Percentiles rank a stretch among this genome's conserved stretches.
These are phyloP conservation scores for Antechinus stuartii DNA, from an alignment of 2,113 vertebrate species.

Conservation along the genomic window DNA sequence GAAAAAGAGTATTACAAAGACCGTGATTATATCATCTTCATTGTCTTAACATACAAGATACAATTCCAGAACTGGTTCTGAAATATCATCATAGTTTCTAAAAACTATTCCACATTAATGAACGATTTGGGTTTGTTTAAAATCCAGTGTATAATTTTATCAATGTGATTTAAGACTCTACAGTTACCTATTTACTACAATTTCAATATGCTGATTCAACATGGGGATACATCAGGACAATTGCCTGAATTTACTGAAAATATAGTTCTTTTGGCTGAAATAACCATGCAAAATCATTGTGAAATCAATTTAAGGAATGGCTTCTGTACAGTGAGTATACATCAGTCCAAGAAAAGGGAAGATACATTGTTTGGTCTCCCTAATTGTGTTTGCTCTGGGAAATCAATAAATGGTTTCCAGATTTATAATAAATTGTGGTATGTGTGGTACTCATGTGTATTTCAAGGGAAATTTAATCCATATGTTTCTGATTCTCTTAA, in stretches of 20 bases:
- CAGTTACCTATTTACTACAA: background rate
- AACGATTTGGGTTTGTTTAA: slow-evolving; percentile 12
- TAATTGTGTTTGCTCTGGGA: slow-evolving; percentile 23
- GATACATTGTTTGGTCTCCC: background rate
- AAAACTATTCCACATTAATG: slow-evolving; percentile 2
- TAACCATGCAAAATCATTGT: background rate
- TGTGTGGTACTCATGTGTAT: slow-evolving; percentile 1
- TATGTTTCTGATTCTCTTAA: slow-evolving; percentile 44
- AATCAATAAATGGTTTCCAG: slow-evolving; percentile 20
- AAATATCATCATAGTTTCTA: background rate
- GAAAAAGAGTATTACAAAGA: background rate
- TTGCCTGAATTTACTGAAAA: slow-evolving; percentile 22
- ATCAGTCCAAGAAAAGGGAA: background rate
- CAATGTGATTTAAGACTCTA: background rate
- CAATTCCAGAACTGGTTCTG: background rate
- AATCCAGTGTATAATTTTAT: background rate
- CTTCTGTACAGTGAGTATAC: background rate
- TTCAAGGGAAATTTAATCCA: slow-evolving; percentile 33
- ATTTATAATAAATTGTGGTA: slow-evolving; percentile 34
- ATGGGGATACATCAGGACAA: background rate
- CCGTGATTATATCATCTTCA: background rate
- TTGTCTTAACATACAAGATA: background rate
- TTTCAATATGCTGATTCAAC: slow-evolving; percentile 3
- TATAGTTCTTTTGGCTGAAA: slow-evolving; percentile 6
- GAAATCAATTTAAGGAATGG: background rate